Conservation (phyloP, 2,888 invertebrate species). For the Schrankia costaestrigalis region DNA sequence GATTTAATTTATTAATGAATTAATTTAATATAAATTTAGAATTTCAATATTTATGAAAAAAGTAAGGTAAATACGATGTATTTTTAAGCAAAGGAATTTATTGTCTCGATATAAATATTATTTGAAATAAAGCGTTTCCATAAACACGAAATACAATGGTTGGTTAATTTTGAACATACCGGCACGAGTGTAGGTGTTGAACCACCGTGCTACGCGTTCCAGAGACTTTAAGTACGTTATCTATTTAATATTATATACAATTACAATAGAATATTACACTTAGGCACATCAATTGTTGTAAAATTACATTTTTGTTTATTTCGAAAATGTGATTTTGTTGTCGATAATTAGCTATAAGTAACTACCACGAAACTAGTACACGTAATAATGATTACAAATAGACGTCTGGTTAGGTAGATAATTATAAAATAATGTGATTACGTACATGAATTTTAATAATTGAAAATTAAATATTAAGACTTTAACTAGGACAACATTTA, state of each 20-base stretch:
- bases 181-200: conserved; percentile 18
- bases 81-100: conserved; percentile 24
- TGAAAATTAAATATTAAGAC: conserved; percentile 24
- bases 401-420: conserved; percentile 19
- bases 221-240: conserved; percentile 54
- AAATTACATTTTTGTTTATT: conserved; percentile 75
- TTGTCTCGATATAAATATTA: conserved; percentile 53
- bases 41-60: too few relatives aligned
- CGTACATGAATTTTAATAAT: conserved; percentile 26
- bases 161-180: conserved; percentile 22
- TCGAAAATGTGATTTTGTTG: conserved; percentile 70
- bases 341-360: conserved; percentile 53
- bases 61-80: conserved; percentile 15
- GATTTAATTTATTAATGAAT: conserved; percentile 19
- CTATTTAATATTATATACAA: conserved; percentile 56
- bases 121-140: conserved; percentile 36
- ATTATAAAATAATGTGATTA: conserved; percentile 32
- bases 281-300: conserved; percentile 82
- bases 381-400: conserved; percentile 46
- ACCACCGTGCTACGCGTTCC: conserved; percentile 35
- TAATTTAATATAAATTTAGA: conserved; percentile 19
- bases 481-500: conserved; percentile 63
- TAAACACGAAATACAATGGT: conserved; percentile 40
- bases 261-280: conserved; percentile 76
- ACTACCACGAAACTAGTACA: conserved; percentile 68